Conservation (phyloP, 2,888 invertebrate species). For the Aquatica leii region DNA sequence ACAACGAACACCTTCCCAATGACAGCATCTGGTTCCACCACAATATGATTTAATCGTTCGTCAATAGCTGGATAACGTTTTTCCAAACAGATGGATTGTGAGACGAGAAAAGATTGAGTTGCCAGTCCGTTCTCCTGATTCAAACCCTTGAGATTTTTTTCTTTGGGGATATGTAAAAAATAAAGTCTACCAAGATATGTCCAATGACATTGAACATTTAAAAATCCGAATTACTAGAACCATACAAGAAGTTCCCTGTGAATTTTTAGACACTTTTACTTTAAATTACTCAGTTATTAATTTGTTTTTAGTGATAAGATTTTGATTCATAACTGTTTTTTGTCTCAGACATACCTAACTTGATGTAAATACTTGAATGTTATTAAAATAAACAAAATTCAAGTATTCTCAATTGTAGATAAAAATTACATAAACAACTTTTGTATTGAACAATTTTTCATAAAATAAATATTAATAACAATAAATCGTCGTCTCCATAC, state of each 20-base stretch:
- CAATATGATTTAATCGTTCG: slow-evolving; percentile 1
- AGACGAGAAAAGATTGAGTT: too few species aligned
- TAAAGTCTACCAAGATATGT: slow-evolving; percentile 6
- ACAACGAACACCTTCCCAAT: slow-evolving; percentile 12
- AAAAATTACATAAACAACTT: too few species aligned
- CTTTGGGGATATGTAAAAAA: slow-evolving; percentile 7
- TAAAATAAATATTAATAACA: too few species aligned
- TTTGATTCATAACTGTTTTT: slow-evolving; percentile 5
- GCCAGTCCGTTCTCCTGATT: slow-evolving; percentile 6
- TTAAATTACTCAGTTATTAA: background rate
- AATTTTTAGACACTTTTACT: too few species aligned
- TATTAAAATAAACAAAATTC: background rate
- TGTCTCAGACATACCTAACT: background rate
- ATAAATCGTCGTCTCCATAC: too few species aligned
- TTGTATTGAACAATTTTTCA: too few species aligned
- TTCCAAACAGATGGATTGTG: slow-evolving; percentile 16
- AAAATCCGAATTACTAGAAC: too few species aligned
- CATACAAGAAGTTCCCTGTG: too few species aligned
- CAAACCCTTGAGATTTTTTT: too few species aligned
- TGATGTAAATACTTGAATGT: background rate
- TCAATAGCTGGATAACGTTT: slow-evolving; percentile 12
- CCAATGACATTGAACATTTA: too few species aligned
- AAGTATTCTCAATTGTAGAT: too few species aligned
- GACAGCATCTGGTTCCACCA: slow-evolving; percentile 14
- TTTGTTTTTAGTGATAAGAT: too few species aligned